Evolutionary conservation across 2,797 vertebrate genomes (phyloP).

Genomic region (Crenichthys baileyi): DNA sequence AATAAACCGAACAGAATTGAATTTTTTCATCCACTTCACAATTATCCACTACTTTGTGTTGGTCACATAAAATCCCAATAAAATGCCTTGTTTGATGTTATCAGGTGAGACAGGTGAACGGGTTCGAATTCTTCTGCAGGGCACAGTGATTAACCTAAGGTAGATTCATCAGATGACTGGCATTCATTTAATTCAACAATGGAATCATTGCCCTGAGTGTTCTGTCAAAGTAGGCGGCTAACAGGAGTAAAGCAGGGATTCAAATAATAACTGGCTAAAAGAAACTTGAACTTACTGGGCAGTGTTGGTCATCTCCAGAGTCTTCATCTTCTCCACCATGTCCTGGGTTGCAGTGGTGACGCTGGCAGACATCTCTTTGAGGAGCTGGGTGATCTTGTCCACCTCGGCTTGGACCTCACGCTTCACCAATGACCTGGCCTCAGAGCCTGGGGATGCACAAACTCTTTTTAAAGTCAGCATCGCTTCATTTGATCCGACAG

Average conservation of each 20-base stretch:
- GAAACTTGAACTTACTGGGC: slow-evolving; percentile 65
- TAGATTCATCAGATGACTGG: too few species aligned
- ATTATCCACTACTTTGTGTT: neutral
- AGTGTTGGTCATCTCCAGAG: slow-evolving; percentile 63
- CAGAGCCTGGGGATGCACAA: slow-evolving; percentile 50
- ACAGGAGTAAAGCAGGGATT: too few species aligned
- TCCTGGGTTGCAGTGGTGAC: slow-evolving; percentile 52
- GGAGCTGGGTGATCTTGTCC: slow-evolving; percentile 54
- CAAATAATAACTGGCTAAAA: neutral
- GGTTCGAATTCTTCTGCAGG: neutral
- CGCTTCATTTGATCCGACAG: neutral
- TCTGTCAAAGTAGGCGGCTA: neutral
- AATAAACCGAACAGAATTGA: too few species aligned
- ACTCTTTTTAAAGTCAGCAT: too few species aligned
- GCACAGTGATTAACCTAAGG: neutral
- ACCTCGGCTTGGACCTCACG: slow-evolving; percentile 63
- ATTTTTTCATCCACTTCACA: neutral
- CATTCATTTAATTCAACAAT: neutral
- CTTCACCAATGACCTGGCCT: slow-evolving; percentile 68
- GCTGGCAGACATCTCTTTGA: slow-evolving; percentile 59
- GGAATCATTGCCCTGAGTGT: neutral
- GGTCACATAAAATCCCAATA: neutral
- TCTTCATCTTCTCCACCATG: slow-evolving; percentile 68
- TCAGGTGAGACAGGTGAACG: neutral
- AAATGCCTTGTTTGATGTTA: neutral